Evolutionary conservation across 1,140 invertebrate genomes (phyloP), one percentile per base, ranked within the genome.

Genomic region (Heliconius hewitsoni): DNA sequence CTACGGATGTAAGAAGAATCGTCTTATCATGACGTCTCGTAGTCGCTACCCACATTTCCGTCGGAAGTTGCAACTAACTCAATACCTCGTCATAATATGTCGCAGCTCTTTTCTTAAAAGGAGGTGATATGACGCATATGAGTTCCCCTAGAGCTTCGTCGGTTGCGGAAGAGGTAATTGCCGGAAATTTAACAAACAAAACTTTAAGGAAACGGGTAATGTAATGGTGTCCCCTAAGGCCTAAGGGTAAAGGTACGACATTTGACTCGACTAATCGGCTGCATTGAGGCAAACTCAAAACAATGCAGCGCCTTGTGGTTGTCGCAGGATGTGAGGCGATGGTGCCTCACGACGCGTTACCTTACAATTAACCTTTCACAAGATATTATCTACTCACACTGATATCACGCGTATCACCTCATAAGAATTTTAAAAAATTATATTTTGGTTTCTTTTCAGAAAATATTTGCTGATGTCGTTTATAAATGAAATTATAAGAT

Each of bases 251-350:
- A 90, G 85, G 81, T 87, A 86, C 93, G 93, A 93, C 93, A 94
- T 93, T 94, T 94, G 90, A 92, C 89, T 91, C 86, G 78, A 84
- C 88, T 87, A 93, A 94, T 93, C 89, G 86, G 89, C 87, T 89
- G 85, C 86, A 86, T 87, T 90, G 85, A 89, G 86, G 85, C 82
- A 78, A 81, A 91, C 90, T 90, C 91, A 90, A 89, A 91, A 91
- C 89, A 92, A 90, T 85, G 85, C 84, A 83, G 34, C 79, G 77
- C 82, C 77, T 90, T 92, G 88, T 85, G 87, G 90, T 92, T 80
- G 82, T 34, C 82, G 82, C 90, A 92, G 90, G 91, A 93, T 91
- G 85, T 91, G 86, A 89, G 87, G 86, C 89, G 85, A 83, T 82
- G 84, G 79, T 85, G 83, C 81, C 78, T 80, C 50, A 77, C 71